These are phyloP conservation scores for Gallinago jamesoni DNA, from an alignment of 2,113 vertebrate genomes.

Conservation along the genomic window DNA sequence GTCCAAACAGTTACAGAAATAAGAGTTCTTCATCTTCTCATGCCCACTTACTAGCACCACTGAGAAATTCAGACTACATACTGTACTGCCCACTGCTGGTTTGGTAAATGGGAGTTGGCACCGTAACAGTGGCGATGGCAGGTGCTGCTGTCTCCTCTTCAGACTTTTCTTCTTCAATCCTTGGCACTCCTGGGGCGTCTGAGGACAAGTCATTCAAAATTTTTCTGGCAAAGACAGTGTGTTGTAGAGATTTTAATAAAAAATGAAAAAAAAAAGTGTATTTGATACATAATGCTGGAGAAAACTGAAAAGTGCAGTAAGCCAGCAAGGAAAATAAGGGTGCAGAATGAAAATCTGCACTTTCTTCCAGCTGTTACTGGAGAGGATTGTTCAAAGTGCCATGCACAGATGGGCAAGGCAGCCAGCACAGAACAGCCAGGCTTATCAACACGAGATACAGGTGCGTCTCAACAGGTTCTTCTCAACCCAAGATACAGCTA, in stretches of 20 bases:
- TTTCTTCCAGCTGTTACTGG: background rate
- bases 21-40: conserved; percentile 13
- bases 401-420: background rate
- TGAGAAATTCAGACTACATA: conserved; percentile 77
- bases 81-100: conserved; percentile 99
- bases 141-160: conserved; percentile 93
- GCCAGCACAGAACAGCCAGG: background rate
- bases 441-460: background rate
- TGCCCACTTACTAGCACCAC: conserved; percentile 57
- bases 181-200: conserved; percentile 91
- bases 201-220: conserved; percentile 98
- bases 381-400: background rate
- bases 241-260: conserved; percentile 61
- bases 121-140: conserved; percentile 94
- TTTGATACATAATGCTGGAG: background rate
- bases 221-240: conserved; percentile 84
- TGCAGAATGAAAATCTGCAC: background rate
- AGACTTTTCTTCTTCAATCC: conserved; percentile 97
- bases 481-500: background rate
- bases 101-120: conserved; percentile 99
- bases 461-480: background rate
- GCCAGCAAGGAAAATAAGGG: background rate
- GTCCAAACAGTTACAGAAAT: conserved; percentile 13
- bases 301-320: background rate
- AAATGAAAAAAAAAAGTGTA: background rate